Evolutionary conservation across 1,140 invertebrate species (phyloP), one percentile per base, ranked within the genome.

Genomic region (Platorchestia sp.): DNA sequence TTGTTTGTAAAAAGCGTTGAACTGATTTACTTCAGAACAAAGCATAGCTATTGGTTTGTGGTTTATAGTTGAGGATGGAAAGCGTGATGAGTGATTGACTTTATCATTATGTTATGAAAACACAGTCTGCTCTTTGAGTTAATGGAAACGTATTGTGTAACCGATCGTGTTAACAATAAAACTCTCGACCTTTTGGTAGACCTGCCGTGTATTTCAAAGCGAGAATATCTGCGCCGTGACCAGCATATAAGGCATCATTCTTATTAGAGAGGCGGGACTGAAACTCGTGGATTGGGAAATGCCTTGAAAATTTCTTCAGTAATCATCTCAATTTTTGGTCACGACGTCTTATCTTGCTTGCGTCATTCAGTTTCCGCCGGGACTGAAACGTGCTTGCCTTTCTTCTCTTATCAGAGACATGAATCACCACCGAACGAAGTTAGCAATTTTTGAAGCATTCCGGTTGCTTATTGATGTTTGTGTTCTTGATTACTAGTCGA

Each of bases 311-410:
- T 14, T 75, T 75, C 27, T 14, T 75, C 36, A 75, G 59, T 51
- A 51, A 19, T 19, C 27, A 36, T 75, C 59, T 89, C 41, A 89
- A 41, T 89, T 89, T 41, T 89, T 42, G n/a, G 89, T 91, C 86
- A 45, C 45, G 45, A 89, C n/a, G 41, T 5, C 95, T 53, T 93
- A 51, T 95, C 95, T 51, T 90, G 36, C 59, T 89, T 89, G 43
- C 87, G 87, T 89, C 87, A 89, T 89, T 16, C 40, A 43, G 43
- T 89, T 89, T 89, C 87, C 87, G 87, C n/a, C 87, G 87, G 14
- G 59, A 75, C 59, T 75, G 59, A 75, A 75, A 75, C 59, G 59
- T 36, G 59, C 59, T 14, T 36, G 59, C 27, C 59, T 75, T 27
- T 75, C 59, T 14, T 75, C 10, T 75, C 1, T 75, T 75, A 75